A percentile compares a stretch with the other conserved stretches of the same genome.
Conservation (phyloP, 2,113 vertebrate genomes). For the Aldabrachelys gigantea region DNA sequence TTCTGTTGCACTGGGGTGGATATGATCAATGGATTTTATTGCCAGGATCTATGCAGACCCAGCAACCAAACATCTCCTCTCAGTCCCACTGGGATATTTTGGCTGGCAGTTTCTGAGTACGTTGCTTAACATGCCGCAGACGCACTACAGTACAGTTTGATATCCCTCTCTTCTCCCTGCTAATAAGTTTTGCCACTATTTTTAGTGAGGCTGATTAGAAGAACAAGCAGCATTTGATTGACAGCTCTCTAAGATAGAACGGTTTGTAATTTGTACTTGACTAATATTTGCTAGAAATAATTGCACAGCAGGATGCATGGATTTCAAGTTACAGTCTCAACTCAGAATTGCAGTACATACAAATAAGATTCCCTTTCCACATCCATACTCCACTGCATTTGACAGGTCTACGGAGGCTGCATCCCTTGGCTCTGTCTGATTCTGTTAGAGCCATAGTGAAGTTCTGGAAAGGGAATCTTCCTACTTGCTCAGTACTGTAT, state of each 20-base stretch:
- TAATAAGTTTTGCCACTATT: constrained; percentile 61
- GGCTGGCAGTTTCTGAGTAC: background rate
- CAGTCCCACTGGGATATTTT: background rate
- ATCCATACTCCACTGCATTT: background rate
- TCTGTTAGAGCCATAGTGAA: background rate
- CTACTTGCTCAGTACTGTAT: background rate
- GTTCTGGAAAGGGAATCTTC: background rate
- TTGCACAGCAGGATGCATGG: constrained; percentile 49
- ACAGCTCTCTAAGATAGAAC: constrained; percentile 59
- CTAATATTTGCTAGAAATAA: constrained; percentile 56
- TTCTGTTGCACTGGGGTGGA: background rate
- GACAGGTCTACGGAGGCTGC: background rate
- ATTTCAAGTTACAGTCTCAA: constrained; percentile 58
- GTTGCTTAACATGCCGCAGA: background rate
- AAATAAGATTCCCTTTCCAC: constrained; percentile 16
- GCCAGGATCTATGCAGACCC: fast-evolving
- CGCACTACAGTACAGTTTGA: background rate
- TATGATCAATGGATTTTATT: background rate
- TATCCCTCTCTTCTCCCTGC: background rate
- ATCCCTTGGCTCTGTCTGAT: background rate
- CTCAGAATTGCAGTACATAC: constrained; percentile 56
- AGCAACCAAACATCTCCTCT: background rate
- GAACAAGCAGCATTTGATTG: constrained; percentile 66
- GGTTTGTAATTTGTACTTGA: constrained; percentile 67
- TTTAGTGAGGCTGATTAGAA: constrained; percentile 71